phyloP scores from a whole-genome alignment of 1,140 invertebrate genomes.

The Zaprionus gabonicus region DNA sequence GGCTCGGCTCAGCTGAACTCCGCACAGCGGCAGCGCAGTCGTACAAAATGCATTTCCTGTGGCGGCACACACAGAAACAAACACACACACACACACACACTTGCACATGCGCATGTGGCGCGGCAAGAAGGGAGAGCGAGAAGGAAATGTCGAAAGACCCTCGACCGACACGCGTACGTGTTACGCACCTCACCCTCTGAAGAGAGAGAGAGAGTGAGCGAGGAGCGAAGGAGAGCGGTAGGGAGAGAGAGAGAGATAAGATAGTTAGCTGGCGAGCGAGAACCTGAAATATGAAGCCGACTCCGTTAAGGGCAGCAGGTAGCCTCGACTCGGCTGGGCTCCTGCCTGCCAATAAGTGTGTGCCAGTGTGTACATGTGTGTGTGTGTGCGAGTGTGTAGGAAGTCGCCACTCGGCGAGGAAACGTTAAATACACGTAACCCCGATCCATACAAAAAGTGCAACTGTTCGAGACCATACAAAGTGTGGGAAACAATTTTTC shows the following conservation, averaged over 20 bases:
- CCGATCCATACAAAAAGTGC: slow-evolving; percentile 59
- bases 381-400: slow-evolving; percentile 34
- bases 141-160: slow-evolving; percentile 53
- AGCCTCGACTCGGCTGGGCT: slow-evolving; percentile 17
- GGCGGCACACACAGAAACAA: slow-evolving; percentile 37
- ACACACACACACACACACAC: slow-evolving; percentile 39
- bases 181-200: slow-evolving; percentile 66
- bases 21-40: slow-evolving; percentile 29
- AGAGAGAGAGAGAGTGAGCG: slow-evolving; percentile 23
- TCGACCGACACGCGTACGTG: slow-evolving; percentile 66
- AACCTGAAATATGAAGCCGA: slow-evolving; percentile 75
- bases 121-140: slow-evolving; percentile 44
- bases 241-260: slow-evolving; percentile 39
- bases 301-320: slow-evolving; percentile 65
- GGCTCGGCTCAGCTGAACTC: background rate
- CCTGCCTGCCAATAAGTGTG: slow-evolving; percentile 24
- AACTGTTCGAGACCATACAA: slow-evolving; percentile 63
- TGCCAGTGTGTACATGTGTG: slow-evolving; percentile 1
- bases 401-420: slow-evolving; percentile 54
- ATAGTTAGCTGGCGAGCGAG: slow-evolving; percentile 47
- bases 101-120: slow-evolving; percentile 15
- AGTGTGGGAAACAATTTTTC: slow-evolving; percentile 84
- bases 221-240: background rate
- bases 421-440: slow-evolving; percentile 66
- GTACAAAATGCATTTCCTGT: slow-evolving; percentile 80